Base-by-base conservation (phyloP, 2,888 invertebrate genomes). In the Tridacna gigas region DNA sequence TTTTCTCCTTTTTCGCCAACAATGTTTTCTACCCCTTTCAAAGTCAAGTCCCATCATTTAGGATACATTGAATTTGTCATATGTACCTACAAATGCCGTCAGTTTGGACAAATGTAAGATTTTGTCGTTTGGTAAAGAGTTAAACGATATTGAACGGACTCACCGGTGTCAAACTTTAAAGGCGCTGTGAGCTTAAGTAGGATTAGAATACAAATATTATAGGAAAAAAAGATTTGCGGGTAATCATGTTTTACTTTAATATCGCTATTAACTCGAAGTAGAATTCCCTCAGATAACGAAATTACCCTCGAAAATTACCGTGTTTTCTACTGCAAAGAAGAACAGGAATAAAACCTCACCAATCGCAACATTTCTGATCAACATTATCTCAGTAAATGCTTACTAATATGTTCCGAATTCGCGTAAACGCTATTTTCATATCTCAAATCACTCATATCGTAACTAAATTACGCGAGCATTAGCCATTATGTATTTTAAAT, bases 401-500 rank as follows among this genome's bases (percentile, higher is more conserved):
- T 12, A 51, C 26, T 47, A 51, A 15, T 47, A 26, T 15, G 71
- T 71, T 26, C 47, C n/a, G 47, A 71, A 71, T 22, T 51, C 26
- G n/a, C 11, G 18, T 45, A 48, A 48, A 71, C 51, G 37, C 74
- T 22, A 74, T 56, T 56, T 60, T 47, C 74, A 74, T 74, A 74
- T 74, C 76, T 77, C 51, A 28, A 47, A 77, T 77, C 77, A 51
- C 77, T 66, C 71, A 69, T 61, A 78, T 78, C 78, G 61, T 63
- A 63, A 71, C 28, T 73, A 71, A 78, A 78, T 78, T 71, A 78
- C n/a, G 20, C 69, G 25, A 45, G 60, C 78, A 78, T 78, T 56
- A 71, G 60, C 71, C 61, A 69, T 71, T 78, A 78, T 78, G 78
- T 45, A 69, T 78, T 78, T 78, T 78, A 69, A 73, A 78, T 78